A percentile compares a stretch with the other conserved stretches of the same genome.
These are phyloP conservation scores for human DNA, from an alignment of 2,113 vertebrate species.

Conservation along the genomic window GRCh38 chr9:135535501-135536000, in stretches of 20 bases:
- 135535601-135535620: background rate
- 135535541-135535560: background rate
- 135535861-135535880: background rate
- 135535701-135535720: background rate
- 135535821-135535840: accelerated
- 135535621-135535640: background rate
- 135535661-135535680: background rate
- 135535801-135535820: background rate
- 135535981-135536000: background rate
- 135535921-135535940: background rate
- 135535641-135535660: background rate
- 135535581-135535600: background rate
- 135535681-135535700: background rate
- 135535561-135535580: background rate
- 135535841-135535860: too few species aligned
- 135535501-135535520: too few species aligned
- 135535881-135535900: background rate
- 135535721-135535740: accelerated
- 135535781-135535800: accelerated
- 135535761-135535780: too few species aligned
- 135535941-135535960: too few species aligned
- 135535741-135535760: background rate
- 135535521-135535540: too few species aligned
- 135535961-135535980: background rate
- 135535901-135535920: background rate